Percentiles rank a stretch among this genome's conserved stretches.
These are phyloP conservation scores for Arctopsyche grandis DNA, from an alignment of 1,140 invertebrate genomes.

Conservation along the genomic window DNA sequence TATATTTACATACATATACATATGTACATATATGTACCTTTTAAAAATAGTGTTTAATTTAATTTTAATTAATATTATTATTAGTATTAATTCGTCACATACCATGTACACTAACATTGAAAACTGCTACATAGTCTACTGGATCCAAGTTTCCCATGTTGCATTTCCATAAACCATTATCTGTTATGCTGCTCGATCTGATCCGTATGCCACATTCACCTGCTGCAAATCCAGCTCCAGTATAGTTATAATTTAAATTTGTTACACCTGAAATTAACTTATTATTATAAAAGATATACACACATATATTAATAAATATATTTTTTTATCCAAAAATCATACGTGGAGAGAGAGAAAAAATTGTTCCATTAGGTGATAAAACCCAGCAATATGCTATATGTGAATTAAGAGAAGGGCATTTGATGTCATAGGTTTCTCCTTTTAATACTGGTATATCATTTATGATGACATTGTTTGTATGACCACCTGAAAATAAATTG, in stretches of 20 bases:
- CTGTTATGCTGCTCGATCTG: conserved; percentile 20
- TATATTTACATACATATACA: too few species aligned
- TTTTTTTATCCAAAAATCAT: conserved; percentile 2
- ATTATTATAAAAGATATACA: too few species aligned
- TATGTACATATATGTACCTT: too few species aligned
- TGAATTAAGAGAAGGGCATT: not conserved
- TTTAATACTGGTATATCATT: not conserved
- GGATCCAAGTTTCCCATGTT: conserved; percentile 31
- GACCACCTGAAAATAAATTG: too few species aligned
- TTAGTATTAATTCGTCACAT: conserved; percentile 8
- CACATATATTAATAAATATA: too few species aligned
- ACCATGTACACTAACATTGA: conserved; percentile 44
- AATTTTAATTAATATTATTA: not conserved
- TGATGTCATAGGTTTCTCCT: not conserved
- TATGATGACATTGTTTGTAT: not conserved
- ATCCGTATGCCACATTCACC: conserved; percentile 51
- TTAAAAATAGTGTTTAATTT: too few species aligned
- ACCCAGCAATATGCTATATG: conserved; percentile 51
- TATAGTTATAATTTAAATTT: conserved; percentile 40
- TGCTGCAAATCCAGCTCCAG: conserved; percentile 40
- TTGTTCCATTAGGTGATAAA: conserved; percentile 43
- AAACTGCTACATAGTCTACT: conserved; percentile 5
- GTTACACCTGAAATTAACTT: conserved; percentile 15
- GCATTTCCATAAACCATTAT: conserved; percentile 47
- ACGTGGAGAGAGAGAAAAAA: conserved; percentile 28